A percentile compares a stretch with the other conserved stretches of the same genome.
phyloP scores from a whole-genome alignment of 2,797 vertebrate genomes.

The Sebastes jordani region DNA sequence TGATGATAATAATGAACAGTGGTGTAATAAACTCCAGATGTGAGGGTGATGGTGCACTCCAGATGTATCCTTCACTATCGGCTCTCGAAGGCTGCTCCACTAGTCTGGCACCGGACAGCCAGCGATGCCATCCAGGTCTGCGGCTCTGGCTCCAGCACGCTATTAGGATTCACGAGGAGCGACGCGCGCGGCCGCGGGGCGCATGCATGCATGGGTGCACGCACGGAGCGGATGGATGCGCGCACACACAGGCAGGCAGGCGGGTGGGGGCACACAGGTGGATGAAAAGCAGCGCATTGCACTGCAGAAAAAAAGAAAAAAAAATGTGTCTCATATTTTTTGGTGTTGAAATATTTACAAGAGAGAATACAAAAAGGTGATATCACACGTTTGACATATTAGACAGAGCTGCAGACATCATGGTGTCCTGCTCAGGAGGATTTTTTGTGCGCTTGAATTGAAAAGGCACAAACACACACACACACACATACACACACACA shows the following conservation, averaged over 20 bases:
- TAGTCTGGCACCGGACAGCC: neutral
- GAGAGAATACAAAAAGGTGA: neutral
- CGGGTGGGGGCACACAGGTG: conserved; percentile 14
- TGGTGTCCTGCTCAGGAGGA: neutral
- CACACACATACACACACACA: too few relatives aligned
- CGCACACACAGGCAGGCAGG: neutral
- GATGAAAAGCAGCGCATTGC: conserved; percentile 13
- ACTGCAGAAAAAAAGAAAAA: neutral
- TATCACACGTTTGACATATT: neutral
- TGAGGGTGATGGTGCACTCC: neutral
- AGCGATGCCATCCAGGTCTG: conserved; percentile 18
- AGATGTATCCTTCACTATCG: neutral
- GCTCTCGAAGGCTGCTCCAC: neutral
- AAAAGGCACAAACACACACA: neutral
- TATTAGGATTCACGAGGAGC: conserved; percentile 6
- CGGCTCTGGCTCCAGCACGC: neutral
- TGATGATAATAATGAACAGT: neutral
- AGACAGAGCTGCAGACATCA: neutral
- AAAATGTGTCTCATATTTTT: neutral
- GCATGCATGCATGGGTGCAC: neutral
- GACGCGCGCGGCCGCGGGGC: neutral
- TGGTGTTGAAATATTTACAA: neutral
- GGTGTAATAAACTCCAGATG: neutral
- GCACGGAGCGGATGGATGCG: neutral
- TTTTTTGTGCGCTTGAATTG: neutral